Conservation (phyloP, 2,797 vertebrate species). For the Poeciliopsis gracilis region DNA sequence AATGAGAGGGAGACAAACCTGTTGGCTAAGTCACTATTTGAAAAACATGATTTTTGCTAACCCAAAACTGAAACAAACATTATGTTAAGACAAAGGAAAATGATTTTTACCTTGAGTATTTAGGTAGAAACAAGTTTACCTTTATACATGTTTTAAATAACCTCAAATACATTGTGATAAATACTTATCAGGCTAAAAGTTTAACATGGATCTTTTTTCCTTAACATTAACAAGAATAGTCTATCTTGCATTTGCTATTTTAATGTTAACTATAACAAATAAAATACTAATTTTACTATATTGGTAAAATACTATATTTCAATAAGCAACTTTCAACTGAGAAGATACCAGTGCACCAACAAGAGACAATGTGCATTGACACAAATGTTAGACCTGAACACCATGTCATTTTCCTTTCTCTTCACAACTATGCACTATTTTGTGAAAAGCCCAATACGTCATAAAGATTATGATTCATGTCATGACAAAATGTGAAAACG, state of each 20-base stretch:
- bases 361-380: background rate
- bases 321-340: background rate
- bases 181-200: too few relatives aligned
- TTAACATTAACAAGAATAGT: too few relatives aligned
- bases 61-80: too few relatives aligned
- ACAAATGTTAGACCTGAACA: background rate
- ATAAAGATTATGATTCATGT: background rate
- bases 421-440: background rate
- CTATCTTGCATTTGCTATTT: too few relatives aligned
- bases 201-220: too few relatives aligned
- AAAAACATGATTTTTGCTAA: conserved; percentile 1
- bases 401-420: background rate
- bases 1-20: conserved; percentile 25
- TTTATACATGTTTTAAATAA: too few relatives aligned
- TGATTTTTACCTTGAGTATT: too few relatives aligned
- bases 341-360: background rate
- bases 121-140: too few relatives aligned
- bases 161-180: too few relatives aligned
- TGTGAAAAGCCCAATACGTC: background rate
- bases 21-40: conserved; percentile 50
- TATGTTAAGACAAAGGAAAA: too few relatives aligned
- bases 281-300: too few relatives aligned
- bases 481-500: background rate
- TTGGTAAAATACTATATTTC: background rate
- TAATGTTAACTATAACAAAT: too few relatives aligned